These are phyloP conservation scores for Athene noctua DNA, from an alignment of 2,113 vertebrate species.

Conservation along the genomic window DNA sequence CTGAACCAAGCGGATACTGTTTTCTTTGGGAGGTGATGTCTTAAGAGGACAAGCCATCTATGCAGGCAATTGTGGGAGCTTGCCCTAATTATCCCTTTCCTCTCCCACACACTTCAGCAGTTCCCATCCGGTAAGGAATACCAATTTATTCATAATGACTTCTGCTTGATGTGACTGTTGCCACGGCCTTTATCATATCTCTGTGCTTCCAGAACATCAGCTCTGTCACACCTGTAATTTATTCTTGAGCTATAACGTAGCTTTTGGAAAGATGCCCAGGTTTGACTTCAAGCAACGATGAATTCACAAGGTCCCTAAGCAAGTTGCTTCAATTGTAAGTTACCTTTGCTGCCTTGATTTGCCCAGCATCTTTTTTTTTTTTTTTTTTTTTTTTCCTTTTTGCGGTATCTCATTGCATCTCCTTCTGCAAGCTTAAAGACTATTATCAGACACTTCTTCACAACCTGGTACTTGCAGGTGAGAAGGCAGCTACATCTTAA, in stretches of 20 bases:
- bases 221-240: slow-evolving; percentile 62
- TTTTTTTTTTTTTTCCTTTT: not conserved
- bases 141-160: slow-evolving; percentile 35
- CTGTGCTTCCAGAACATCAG: slow-evolving; percentile 33
- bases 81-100: not conserved
- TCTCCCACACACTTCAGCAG: not conserved
- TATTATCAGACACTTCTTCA: not conserved
- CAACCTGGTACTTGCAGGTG: not conserved
- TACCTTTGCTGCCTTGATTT: slow-evolving; percentile 23
- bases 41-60: not conserved
- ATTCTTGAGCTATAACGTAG: slow-evolving; percentile 14
- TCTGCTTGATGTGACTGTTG: slow-evolving; percentile 25
- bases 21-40: not conserved
- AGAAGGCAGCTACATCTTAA: not conserved
- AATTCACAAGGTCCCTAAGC: slow-evolving; percentile 42
- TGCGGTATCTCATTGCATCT: not conserved
- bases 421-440: not conserved
- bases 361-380: not conserved
- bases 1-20: not conserved
- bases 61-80: not conserved
- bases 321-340: slow-evolving; percentile 3
- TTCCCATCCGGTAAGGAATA: not conserved
- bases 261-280: slow-evolving; percentile 48
- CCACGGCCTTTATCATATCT: slow-evolving; percentile 10
- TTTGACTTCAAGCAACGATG: slow-evolving; percentile 23